These are phyloP conservation scores for Botia almorhae DNA, from an alignment of 2,797 vertebrate genomes.

Conservation along the genomic window DNA sequence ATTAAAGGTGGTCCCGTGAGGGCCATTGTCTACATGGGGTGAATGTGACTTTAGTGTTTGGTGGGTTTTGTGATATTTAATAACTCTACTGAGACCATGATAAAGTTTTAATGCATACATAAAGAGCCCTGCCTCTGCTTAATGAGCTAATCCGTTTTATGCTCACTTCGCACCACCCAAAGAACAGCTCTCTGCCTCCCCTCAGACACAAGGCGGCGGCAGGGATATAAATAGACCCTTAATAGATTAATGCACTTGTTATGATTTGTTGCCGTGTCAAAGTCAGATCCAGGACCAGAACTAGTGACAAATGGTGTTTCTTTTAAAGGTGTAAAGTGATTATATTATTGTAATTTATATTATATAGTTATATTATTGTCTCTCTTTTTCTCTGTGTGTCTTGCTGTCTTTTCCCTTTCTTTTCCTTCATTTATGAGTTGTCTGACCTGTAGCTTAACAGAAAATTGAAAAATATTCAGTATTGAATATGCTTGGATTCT, in stretches of 20 bases:
- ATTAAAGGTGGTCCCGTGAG: conserved; percentile 18
- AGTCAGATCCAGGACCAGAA: conserved; percentile 65
- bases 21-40: conserved; percentile 27
- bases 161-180: conserved; percentile 48
- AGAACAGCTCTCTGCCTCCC: conserved; percentile 46
- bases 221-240: conserved; percentile 69
- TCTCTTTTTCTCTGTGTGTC: background rate
- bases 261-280: conserved; percentile 63
- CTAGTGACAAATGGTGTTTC: conserved; percentile 68
- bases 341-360: background rate
- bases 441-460: too few species aligned
- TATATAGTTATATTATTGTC: background rate
- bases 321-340: conserved; percentile 50
- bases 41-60: conserved; percentile 5
- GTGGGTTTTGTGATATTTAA: conserved; percentile 36
- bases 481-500: too few species aligned
- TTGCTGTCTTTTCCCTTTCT: background rate
- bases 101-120: conserved; percentile 49
- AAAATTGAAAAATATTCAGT: too few species aligned
- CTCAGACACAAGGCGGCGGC: conserved; percentile 39
- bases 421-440: background rate
- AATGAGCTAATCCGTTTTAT: conserved; percentile 55
- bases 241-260: conserved; percentile 76
- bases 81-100: conserved; percentile 40
- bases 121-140: conserved; percentile 40